Evolutionary conservation across 2,888 invertebrate species (phyloP).

Genomic region (Pseudococcus viburni): DNA sequence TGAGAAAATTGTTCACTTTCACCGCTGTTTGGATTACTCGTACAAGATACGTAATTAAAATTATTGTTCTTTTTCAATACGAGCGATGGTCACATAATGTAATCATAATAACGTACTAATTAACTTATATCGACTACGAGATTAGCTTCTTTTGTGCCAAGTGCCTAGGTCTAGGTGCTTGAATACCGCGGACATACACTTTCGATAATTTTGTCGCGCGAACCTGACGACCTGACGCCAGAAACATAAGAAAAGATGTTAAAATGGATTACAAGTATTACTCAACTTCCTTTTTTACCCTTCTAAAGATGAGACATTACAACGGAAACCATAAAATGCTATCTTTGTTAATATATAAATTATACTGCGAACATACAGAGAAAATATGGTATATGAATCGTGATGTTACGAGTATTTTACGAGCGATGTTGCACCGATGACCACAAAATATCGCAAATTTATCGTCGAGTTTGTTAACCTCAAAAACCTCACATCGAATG

Average conservation of each 20-base stretch:
- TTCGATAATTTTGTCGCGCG: neutral
- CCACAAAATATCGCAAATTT: constrained; percentile 33
- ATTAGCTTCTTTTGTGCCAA: neutral
- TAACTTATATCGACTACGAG: neutral
- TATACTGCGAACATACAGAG: neutral
- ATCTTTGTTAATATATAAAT: neutral
- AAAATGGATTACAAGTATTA: neutral
- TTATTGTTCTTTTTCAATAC: neutral
- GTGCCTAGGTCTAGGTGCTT: neutral
- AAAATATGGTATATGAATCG: neutral
- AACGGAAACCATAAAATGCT: constrained; percentile 3
- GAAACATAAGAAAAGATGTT: neutral
- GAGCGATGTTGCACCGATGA: neutral
- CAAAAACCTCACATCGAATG: neutral
- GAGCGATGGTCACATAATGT: neutral
- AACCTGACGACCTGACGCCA: neutral
- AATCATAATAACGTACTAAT: neutral
- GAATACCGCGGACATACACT: neutral
- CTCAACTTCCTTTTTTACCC: neutral
- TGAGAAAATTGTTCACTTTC: constrained; percentile 5
- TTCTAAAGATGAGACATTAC: neutral
- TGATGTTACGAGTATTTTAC: neutral
- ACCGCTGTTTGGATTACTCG: neutral
- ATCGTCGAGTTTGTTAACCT: constrained; percentile 3
- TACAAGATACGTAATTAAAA: neutral